phyloP scores from a whole-genome alignment of 2,797 vertebrate species.

The Phoeniculus purpureus region DNA sequence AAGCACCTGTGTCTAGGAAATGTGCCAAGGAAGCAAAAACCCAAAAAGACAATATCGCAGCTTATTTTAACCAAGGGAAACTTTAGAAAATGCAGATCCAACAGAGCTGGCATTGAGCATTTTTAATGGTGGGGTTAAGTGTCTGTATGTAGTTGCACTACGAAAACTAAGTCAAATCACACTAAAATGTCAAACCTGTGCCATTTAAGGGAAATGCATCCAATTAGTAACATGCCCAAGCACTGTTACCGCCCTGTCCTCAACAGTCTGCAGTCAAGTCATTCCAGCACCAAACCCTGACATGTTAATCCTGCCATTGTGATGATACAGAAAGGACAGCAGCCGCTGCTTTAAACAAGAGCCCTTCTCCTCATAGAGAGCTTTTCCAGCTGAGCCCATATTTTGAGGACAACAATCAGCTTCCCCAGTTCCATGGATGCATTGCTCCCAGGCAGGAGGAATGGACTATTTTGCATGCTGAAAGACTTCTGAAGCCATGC shows the following conservation, averaged over 20 bases:
- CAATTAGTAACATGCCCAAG: not conserved
- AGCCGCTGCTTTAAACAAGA: slow-evolving; percentile 11
- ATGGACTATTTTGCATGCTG: not conserved
- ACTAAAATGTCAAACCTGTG: not conserved
- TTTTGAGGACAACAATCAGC: not conserved
- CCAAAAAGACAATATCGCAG: not conserved
- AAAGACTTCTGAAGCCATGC: not conserved
- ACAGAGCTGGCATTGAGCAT: not conserved
- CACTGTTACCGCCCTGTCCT: not conserved
- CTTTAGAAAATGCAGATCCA: not conserved
- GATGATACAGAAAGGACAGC: not conserved
- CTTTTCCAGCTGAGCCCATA: not conserved
- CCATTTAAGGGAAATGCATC: not conserved
- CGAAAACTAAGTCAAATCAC: not conserved
- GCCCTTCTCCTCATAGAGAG: not conserved
- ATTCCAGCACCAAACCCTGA: not conserved
- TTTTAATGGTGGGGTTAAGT: not conserved
- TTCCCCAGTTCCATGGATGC: not conserved
- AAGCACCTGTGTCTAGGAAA: slow-evolving; percentile 36
- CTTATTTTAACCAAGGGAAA: not conserved
- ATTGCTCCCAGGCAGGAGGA: not conserved
- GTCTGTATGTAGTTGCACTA: not conserved
- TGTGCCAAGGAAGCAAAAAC: not conserved
- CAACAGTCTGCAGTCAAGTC: not conserved
- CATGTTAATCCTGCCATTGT: not conserved